Percentiles rank a stretch among this genome's conserved stretches.
Conservation (phyloP, 2,797 vertebrate species). For the Enteromius argenteus region DNA sequence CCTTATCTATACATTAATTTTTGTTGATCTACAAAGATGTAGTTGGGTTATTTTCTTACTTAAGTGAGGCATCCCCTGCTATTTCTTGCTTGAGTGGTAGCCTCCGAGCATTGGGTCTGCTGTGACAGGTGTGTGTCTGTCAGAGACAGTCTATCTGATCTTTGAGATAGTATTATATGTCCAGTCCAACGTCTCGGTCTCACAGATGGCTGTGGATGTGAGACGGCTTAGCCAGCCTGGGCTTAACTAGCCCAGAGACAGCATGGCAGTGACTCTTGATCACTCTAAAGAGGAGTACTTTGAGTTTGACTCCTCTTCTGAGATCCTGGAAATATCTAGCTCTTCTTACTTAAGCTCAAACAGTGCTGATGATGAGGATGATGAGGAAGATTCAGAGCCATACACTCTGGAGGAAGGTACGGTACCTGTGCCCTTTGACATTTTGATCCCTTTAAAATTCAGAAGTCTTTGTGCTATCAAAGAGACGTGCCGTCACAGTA, state of each 20-base stretch:
- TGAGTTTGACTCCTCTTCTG: constrained; percentile 71
- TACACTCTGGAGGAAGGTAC: constrained; percentile 83
- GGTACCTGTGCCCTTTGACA: constrained; percentile 10
- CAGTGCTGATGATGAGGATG: constrained; percentile 38
- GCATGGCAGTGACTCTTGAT: constrained; percentile 74
- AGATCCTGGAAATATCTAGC: constrained; percentile 62
- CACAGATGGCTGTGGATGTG: constrained; percentile 54
- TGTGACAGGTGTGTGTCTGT: constrained; percentile 22
- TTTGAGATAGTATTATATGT: constrained; percentile 16
- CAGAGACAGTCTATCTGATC: constrained; percentile 21
- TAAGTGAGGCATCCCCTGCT: neutral
- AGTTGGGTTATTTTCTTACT: neutral
- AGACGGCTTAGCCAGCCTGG: constrained; percentile 33
- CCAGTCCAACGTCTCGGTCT: constrained; percentile 33
- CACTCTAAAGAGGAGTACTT: constrained; percentile 76
- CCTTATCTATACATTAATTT: neutral
- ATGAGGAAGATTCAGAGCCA: constrained; percentile 59
- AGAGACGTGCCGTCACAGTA: neutral
- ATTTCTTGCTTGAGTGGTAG: neutral
- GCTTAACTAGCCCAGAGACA: constrained; percentile 49
- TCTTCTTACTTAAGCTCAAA: constrained; percentile 43
- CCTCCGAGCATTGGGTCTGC: neutral
- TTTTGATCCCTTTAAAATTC: neutral
- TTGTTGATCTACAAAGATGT: neutral
- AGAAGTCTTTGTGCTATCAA: neutral